Base-by-base conservation (phyloP, 2,888 invertebrate species). In the Pinctada fucata region DNA sequence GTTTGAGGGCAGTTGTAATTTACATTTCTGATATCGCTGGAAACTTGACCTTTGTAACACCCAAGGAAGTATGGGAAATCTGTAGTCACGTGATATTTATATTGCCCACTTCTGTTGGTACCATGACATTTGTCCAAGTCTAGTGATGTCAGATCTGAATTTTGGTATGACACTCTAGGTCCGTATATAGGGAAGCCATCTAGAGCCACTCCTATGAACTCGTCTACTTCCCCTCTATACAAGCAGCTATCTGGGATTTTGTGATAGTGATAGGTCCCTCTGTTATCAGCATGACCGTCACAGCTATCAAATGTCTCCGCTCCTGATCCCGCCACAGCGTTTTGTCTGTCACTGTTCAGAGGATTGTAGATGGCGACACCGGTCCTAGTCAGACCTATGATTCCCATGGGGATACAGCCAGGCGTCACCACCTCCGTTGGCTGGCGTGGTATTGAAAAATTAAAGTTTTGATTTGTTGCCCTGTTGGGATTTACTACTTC, bases 101-200 rank as follows among this genome's bases (percentile, higher is more conserved):
- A 84, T 3, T 31, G 13, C 10, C 82, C 82, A 72, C 79, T 76
- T 13, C 80, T 73, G 58, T 68, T 70, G 49, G 78, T 69, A 0
- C 84, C 84, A 51, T 84, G 81, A 72, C 83, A 84, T 52, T 74
- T 74, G 50, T 83, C 84, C 45, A 84, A 75, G 64, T 84, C 82
- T 10, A 6, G 6, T 58, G 58, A 58, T 58, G 6, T 58, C 13
- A 58, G 58, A 6, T 58, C 58, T 10, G 58, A 6, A 10, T 10
- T 13, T 58, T 58, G 58, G 58, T 78, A 67, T 10, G 72, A 76
- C 13, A 71, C 78, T 31, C 67, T 58, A 8, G 80, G 79, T 66
- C 82, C 81, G 67, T 84, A 84, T 8, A 84, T 81, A 13, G 84
- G 83, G 69, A 72, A 82, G 1, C 83, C 84, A 58, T 84, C 84